Conservation (phyloP, 1,140 invertebrate species). For the Diprion similis region DNA sequence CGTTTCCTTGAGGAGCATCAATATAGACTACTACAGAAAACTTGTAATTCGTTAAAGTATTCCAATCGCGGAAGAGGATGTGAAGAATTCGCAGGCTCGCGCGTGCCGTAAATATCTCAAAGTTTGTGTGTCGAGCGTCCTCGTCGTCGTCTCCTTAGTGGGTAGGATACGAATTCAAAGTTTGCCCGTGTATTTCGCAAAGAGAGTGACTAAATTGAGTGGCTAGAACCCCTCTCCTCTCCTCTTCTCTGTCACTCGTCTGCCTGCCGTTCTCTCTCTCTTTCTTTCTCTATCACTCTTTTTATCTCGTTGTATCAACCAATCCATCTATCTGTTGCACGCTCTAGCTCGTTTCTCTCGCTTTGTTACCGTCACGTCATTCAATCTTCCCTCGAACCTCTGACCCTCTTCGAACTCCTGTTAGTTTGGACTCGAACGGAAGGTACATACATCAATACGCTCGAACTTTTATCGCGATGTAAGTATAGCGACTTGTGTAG, state of each 20-base stretch:
- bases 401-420: not conserved
- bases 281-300: not conserved
- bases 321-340: not conserved
- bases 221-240: not conserved
- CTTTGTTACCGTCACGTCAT: slow-evolving; percentile 4
- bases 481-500: not conserved
- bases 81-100: too few species aligned
- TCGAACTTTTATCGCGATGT: not conserved
- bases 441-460: not conserved
- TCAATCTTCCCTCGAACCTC: slow-evolving; percentile 1
- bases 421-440: too few species aligned
- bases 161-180: not conserved
- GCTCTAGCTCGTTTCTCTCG: not conserved
- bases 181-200: not conserved
- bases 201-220: not conserved
- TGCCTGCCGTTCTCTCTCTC: not conserved
- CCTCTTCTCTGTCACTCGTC: too few species aligned
- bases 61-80: too few species aligned
- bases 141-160: not conserved
- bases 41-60: too few species aligned
- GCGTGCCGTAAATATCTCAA: not conserved
- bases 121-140: not conserved
- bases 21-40: too few species aligned
- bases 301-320: not conserved
- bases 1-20: too few species aligned